phyloP scores from a whole-genome alignment of 2,113 vertebrate species.

The Nothoprocta pentlandii region DNA sequence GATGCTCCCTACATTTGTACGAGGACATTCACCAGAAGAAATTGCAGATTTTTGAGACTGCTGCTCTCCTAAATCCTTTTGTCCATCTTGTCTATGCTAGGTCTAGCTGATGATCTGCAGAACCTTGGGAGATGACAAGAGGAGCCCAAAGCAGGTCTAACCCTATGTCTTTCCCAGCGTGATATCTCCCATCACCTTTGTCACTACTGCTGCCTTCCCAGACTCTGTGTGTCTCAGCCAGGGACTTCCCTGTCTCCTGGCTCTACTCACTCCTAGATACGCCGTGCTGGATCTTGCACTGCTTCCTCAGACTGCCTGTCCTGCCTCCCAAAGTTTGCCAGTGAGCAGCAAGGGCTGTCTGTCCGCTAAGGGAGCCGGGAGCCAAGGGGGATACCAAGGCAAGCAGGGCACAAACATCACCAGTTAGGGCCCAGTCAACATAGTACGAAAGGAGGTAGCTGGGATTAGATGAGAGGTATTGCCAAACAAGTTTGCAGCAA shows the following conservation, averaged over 20 bases:
- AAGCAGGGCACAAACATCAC: background rate
- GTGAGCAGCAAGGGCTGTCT: background rate
- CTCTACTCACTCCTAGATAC: rapidly evolving
- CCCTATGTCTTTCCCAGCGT: background rate
- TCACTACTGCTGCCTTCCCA: background rate
- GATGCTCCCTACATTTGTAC: background rate
- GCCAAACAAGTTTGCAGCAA: too few species aligned
- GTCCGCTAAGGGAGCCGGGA: background rate
- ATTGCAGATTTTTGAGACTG: background rate
- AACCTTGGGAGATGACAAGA: background rate
- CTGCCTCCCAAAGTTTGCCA: background rate
- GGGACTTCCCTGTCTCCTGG: background rate
- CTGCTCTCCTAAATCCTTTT: background rate
- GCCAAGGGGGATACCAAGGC: background rate
- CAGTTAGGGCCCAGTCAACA: background rate
- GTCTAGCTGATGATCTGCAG: background rate
- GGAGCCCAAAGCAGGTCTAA: background rate
- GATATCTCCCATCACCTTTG: background rate
- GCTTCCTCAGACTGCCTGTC: background rate
- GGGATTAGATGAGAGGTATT: too few species aligned
- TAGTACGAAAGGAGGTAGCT: background rate
- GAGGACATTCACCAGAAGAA: background rate
- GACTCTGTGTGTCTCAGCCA: too few species aligned
- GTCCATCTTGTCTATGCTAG: background rate
- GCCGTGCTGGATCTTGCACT: background rate